Percentiles rank a stretch among this genome's conserved stretches.
phyloP scores from a whole-genome alignment of 2,888 invertebrate species.

The Nomada ruficornis region DNA sequence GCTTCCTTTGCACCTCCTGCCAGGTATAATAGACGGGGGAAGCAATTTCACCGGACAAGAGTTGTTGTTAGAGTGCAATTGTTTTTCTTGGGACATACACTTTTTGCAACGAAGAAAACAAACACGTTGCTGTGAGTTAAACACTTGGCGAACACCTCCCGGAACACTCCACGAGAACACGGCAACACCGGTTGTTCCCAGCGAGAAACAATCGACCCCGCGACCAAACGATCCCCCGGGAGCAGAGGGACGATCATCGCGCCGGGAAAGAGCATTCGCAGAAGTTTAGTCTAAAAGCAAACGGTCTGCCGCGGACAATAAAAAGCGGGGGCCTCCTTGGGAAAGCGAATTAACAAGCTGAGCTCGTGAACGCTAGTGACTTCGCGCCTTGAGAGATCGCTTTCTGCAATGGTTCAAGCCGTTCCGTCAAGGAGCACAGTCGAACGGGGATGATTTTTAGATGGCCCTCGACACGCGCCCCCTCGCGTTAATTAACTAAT shows the following conservation, averaged over 20 bases:
- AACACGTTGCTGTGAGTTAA: background rate
- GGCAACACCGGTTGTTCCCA: background rate
- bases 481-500: conserved; percentile 40
- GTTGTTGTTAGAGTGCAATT: background rate
- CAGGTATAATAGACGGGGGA: background rate
- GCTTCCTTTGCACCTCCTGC: background rate
- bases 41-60: background rate
- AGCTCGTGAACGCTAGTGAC: conserved; percentile 71
- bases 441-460: conserved; percentile 38
- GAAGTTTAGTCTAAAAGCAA: background rate
- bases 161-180: background rate
- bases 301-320: conserved; percentile 38
- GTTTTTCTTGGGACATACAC: background rate
- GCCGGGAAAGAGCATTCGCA: background rate
- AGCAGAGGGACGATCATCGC: background rate
- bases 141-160: background rate
- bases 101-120: too few species aligned
- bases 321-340: conserved; percentile 32
- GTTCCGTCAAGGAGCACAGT: conserved; percentile 15
- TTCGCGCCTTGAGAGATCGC: conserved; percentile 45
- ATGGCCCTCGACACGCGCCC: conserved; percentile 13
- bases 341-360: conserved; percentile 75
- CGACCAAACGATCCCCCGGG: background rate
- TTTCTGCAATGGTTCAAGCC: conserved; percentile 35
- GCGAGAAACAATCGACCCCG: background rate